These are phyloP conservation scores for Agrotis segetum DNA, from an alignment of 2,888 invertebrate genomes.

Conservation along the genomic window DNA sequence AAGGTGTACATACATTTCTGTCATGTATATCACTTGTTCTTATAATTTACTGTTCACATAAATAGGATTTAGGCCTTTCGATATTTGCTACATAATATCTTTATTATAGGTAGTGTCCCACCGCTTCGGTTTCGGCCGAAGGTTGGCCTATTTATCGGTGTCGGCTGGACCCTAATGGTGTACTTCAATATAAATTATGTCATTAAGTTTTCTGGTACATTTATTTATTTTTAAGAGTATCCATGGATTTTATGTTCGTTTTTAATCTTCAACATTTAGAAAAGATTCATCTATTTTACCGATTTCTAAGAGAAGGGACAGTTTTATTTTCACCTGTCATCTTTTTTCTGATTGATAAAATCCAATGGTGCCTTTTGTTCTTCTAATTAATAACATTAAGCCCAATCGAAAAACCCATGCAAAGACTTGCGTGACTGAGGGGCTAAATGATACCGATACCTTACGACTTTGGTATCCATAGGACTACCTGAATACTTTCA, in stretches of 20 bases:
- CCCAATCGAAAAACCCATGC: no score
- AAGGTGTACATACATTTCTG: conserved; percentile 46
- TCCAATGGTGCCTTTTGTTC: neutral
- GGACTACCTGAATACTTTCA: no score
- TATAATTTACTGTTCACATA: conserved; percentile 14
- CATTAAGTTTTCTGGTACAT: no score
- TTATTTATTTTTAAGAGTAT: neutral
- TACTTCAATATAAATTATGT: no score
- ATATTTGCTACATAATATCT: neutral
- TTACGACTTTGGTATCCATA: no score
- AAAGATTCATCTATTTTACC: neutral
- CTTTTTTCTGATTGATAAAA: no score
- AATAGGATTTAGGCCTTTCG: conserved; percentile 8
- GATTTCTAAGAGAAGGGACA: neutral
- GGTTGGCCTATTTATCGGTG: no score
- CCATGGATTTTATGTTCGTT: neutral
- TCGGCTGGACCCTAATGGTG: no score
- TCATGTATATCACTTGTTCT: conserved; percentile 8
- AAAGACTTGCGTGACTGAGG: no score
- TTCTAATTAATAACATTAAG: neutral
- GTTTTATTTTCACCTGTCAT: no score
- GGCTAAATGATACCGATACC: no score
- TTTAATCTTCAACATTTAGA: neutral
- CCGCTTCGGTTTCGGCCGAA: no score
- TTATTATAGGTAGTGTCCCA: neutral